phyloP scores from a whole-genome alignment of 2,888 invertebrate genomes.

The Amblyjoppa proteus region DNA sequence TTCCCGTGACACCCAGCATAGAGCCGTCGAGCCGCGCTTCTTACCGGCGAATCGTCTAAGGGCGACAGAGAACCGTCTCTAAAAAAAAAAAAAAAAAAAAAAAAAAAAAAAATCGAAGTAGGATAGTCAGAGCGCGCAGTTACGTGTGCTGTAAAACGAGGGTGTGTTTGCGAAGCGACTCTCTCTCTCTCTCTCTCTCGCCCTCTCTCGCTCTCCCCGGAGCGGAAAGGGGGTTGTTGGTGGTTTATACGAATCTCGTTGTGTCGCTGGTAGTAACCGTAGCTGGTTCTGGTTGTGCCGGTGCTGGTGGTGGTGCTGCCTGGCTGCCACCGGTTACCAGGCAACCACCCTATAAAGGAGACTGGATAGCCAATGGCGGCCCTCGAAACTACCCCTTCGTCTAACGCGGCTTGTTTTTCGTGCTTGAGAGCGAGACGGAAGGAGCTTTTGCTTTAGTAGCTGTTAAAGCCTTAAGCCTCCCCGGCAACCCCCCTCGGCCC shows the following conservation, averaged over 20 bases:
- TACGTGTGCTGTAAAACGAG: slow-evolving; percentile 57
- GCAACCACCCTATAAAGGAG: slow-evolving; percentile 84
- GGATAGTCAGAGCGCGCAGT: slow-evolving; percentile 41
- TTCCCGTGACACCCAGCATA: too few species aligned
- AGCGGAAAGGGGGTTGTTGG: slow-evolving; percentile 51
- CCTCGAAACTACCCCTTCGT: slow-evolving; percentile 82
- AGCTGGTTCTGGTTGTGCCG: slow-evolving; percentile 71
- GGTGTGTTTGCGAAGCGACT: slow-evolving; percentile 57
- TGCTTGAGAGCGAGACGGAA: slow-evolving; percentile 82
- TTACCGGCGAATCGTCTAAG: too few species aligned
- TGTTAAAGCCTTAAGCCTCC: slow-evolving; percentile 83
- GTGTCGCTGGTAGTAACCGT: slow-evolving; percentile 22
- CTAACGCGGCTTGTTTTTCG: slow-evolving; percentile 83
- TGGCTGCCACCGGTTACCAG: slow-evolving; percentile 79
- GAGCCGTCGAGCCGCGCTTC: too few species aligned
- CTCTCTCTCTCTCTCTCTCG: not conserved
- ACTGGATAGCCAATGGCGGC: slow-evolving; percentile 84
- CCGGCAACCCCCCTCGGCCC: slow-evolving; percentile 58
- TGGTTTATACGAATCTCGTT: slow-evolving; percentile 47
- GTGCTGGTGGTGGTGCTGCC: slow-evolving; percentile 72
- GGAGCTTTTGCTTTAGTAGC: slow-evolving; percentile 84
- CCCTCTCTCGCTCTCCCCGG: not conserved
- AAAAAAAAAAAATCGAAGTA: slow-evolving; percentile 16
- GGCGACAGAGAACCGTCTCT: too few species aligned
- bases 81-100: not conserved